These are phyloP conservation scores for Chlamydotis undulata DNA, from an alignment of 2,113 vertebrate species.

Conservation along the genomic window DNA sequence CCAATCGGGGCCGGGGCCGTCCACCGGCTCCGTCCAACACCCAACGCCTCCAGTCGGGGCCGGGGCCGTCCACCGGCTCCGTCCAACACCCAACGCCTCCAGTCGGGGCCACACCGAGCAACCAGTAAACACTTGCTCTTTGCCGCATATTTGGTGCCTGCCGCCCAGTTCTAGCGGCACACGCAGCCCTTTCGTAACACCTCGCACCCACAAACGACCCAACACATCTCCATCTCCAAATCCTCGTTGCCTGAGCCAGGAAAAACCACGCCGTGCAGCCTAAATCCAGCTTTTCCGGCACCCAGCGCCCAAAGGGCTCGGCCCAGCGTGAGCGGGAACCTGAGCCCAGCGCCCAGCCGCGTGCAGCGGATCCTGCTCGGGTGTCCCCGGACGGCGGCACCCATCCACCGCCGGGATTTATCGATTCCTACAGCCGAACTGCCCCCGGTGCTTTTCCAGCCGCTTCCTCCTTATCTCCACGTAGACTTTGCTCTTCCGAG, in stretches of 20 bases:
- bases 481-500: not conserved
- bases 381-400: not conserved
- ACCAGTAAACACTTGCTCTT: not conserved
- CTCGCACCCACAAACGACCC: accelerated
- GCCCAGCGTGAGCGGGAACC: accelerated
- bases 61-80: not conserved
- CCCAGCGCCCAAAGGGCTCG: no score
- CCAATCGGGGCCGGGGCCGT: no score
- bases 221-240: no score
- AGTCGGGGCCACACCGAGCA: accelerated
- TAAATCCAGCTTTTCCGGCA: not conserved
- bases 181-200: no score
- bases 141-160: not conserved
- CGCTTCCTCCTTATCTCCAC: not conserved
- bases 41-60: no score
- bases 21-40: not conserved
- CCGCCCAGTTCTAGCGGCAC: no score
- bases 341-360: not conserved
- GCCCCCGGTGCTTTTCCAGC: not conserved
- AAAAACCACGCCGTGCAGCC: no score
- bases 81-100: no score
- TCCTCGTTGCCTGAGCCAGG: no score
- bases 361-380: not conserved
- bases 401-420: not conserved
- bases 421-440: not conserved